These are phyloP conservation scores for Pipistrellus pygmaeus DNA, from an alignment of 2,797 vertebrate species.

Conservation along the genomic window DNA sequence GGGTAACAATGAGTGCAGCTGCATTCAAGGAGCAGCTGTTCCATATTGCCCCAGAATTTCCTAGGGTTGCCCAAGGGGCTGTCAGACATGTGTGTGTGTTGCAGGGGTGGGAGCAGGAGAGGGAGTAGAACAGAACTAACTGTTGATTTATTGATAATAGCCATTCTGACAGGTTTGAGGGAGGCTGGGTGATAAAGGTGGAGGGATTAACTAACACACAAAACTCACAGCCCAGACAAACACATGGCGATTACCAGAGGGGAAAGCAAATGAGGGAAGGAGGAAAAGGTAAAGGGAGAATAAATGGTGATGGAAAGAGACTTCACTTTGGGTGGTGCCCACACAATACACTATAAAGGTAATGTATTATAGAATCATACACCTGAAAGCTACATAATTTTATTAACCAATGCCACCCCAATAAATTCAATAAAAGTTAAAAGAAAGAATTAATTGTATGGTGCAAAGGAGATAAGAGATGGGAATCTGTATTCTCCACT, in stretches of 20 bases:
- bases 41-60: neutral
- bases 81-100: neutral
- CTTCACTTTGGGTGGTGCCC: neutral
- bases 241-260: neutral
- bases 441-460: neutral
- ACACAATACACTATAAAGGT: neutral
- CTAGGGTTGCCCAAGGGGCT: neutral
- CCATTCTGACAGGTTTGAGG: neutral
- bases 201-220: neutral
- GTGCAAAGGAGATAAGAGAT: neutral
- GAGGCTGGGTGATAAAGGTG: neutral
- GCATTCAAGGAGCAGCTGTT: conserved; percentile 6
- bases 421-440: neutral
- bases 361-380: neutral
- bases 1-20: neutral
- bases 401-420: neutral
- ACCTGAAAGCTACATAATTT: neutral
- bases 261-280: neutral
- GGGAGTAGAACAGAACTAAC: neutral
- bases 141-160: neutral
- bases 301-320: neutral
- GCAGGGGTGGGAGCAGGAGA: neutral
- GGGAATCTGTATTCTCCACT: neutral
- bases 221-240: neutral
- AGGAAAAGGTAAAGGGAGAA: neutral